These are phyloP conservation scores for Otolemur crassicaudatus DNA, from an alignment of 2,797 vertebrate species.

Conservation along the genomic window DNA sequence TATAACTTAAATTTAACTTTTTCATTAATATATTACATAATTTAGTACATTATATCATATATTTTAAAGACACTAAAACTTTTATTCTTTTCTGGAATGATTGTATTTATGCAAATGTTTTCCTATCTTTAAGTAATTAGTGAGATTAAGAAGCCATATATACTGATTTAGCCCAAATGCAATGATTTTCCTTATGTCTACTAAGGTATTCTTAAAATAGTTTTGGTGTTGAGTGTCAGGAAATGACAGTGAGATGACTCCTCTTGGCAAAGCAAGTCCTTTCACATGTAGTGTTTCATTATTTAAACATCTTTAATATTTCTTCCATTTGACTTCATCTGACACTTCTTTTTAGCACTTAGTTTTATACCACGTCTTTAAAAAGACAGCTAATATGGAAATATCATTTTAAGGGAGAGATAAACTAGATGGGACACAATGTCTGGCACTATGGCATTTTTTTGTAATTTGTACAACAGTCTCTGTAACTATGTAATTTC, in stretches of 20 bases:
- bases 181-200: slow-evolving; percentile 28
- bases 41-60: not conserved
- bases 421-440: not conserved
- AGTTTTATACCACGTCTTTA: slow-evolving; percentile 21
- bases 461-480: not conserved
- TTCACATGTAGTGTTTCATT: not conserved
- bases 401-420: not conserved
- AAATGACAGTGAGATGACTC: not conserved
- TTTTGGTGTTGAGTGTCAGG: not conserved
- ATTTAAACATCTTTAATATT: slow-evolving; percentile 30
- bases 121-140: not conserved
- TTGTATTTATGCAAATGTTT: slow-evolving; percentile 26
- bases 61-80: slow-evolving; percentile 2
- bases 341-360: not conserved
- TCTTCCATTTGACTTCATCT: slow-evolving; percentile 51
- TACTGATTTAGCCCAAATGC: not conserved
- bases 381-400: slow-evolving; percentile 36
- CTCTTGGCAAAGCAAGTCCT: slow-evolving; percentile 1
- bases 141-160: slow-evolving; percentile 54
- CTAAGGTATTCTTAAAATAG: slow-evolving; percentile 29
- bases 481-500: not conserved
- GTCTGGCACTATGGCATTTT: not conserved
- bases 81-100: not conserved
- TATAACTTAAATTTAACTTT: slow-evolving; percentile 25
- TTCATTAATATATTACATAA: not conserved